phyloP scores from a whole-genome alignment of 2,888 invertebrate genomes.

The Platycnemis pennipes region DNA sequence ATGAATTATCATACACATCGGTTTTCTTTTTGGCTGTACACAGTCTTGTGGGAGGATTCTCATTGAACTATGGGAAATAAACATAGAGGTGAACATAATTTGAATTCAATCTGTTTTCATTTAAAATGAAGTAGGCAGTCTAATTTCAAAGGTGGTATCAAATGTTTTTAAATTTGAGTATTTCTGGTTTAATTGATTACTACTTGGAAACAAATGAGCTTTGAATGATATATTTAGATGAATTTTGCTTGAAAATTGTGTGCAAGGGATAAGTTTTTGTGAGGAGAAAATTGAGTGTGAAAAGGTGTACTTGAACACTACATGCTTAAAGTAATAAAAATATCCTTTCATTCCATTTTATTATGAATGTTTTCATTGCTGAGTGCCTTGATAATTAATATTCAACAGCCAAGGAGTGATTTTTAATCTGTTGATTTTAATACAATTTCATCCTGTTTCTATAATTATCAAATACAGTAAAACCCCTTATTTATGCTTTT shows the following conservation, averaged over 20 bases:
- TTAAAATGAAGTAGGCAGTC: background rate
- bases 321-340: background rate
- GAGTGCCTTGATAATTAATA: background rate
- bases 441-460: too few species aligned
- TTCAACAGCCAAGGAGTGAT: background rate
- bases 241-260: background rate
- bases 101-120: background rate
- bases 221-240: background rate
- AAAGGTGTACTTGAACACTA: background rate
- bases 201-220: background rate
- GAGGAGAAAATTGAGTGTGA: background rate
- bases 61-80: background rate
- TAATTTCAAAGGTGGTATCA: slow-evolving; percentile 12
- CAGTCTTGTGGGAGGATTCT: background rate
- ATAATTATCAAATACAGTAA: too few species aligned
- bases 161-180: background rate
- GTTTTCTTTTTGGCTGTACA: background rate
- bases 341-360: slow-evolving; percentile 15
- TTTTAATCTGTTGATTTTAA: background rate
- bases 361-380: background rate
- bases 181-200: background rate
- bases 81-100: background rate
- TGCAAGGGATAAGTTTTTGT: background rate
- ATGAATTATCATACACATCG: background rate
- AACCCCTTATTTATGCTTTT: too few species aligned